Conservation (phyloP, 2,113 vertebrate species). For the Brachyistius frenatus region DNA sequence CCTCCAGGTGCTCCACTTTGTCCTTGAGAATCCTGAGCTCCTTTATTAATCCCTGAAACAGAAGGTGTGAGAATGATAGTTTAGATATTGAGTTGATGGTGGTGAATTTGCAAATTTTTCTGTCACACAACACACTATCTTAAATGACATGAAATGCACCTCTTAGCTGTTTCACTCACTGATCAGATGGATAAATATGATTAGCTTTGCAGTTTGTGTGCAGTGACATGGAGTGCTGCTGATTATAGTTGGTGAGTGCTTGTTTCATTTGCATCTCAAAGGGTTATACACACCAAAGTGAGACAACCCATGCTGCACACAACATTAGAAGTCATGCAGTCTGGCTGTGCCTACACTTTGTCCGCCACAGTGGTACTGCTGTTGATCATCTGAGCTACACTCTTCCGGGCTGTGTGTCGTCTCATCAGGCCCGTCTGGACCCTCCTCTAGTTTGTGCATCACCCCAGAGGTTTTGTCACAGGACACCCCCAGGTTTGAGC, state of each 20-base stretch:
- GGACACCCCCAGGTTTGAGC: conserved; percentile 45
- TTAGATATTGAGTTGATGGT: background rate
- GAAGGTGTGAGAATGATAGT: background rate
- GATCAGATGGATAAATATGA: background rate
- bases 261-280: conserved; percentile 17
- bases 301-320: conserved; percentile 56
- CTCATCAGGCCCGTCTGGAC: conserved; percentile 48
- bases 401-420: conserved; percentile 54
- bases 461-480: conserved; percentile 69
- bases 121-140: conserved; percentile 9
- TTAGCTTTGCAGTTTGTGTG: background rate
- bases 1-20: conserved; percentile 94
- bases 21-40: conserved; percentile 92
- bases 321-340: conserved; percentile 75
- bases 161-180: conserved; percentile 22
- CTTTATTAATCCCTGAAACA: conserved; percentile 87
- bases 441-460: conserved; percentile 52
- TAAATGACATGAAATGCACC: conserved; percentile 5
- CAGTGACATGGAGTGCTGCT: background rate
- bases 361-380: conserved; percentile 83
- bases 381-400: conserved; percentile 82
- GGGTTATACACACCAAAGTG: conserved; percentile 27
- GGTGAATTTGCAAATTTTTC: background rate
- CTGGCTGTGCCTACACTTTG: conserved; percentile 89
- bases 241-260: conserved; percentile 1